These are phyloP conservation scores for Scolopax bukidnonensis DNA, from an alignment of 2,797 vertebrate species.

Conservation along the genomic window DNA sequence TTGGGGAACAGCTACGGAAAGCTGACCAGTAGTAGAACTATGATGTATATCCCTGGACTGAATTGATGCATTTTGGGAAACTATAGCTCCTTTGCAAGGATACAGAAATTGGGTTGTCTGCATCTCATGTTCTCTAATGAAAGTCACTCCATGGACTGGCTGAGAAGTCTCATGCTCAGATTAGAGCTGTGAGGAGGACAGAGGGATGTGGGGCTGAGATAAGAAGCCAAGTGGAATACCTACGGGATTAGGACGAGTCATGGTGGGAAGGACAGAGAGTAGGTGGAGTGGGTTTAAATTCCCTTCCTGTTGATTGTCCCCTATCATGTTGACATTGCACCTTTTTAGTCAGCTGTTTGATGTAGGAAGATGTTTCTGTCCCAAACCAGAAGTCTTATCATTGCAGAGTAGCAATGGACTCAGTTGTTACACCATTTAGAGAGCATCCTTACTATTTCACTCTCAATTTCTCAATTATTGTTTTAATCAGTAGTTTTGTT, in stretches of 20 bases:
- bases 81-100: neutral
- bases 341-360: neutral
- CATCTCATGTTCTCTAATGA: accelerated
- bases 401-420: neutral
- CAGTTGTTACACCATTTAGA: neutral
- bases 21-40: neutral
- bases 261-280: neutral
- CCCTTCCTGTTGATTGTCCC: neutral
- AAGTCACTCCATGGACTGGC: neutral
- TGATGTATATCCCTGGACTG: neutral
- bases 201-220: neutral
- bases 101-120: neutral
- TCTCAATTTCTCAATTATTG: neutral
- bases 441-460: neutral
- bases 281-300: neutral
- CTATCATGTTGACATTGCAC: neutral
- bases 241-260: neutral
- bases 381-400: neutral
- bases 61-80: neutral
- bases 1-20: neutral
- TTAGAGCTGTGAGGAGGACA: neutral
- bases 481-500: neutral
- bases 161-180: accelerated
- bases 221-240: neutral
- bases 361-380: neutral